Evolutionary conservation across 1,140 invertebrate species (phyloP).

Genomic region (Papilio glaucus): DNA sequence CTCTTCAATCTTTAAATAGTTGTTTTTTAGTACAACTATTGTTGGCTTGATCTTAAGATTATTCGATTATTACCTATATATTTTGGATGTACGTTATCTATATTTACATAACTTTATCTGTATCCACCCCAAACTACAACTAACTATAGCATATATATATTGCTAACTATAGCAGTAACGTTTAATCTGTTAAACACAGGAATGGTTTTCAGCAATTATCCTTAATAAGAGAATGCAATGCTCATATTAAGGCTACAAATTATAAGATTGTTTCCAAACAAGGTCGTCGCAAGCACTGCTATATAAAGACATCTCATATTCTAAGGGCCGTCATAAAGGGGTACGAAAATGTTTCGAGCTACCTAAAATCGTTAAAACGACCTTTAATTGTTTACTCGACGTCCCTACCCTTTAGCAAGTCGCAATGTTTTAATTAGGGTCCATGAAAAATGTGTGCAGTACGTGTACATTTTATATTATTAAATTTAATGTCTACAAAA

Average conservation of each 20-base stretch:
- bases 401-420: conserved; percentile 18
- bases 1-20: too few species aligned
- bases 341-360: conserved; percentile 9
- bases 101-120: too few species aligned
- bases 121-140: too few species aligned
- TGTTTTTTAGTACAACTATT: too few species aligned
- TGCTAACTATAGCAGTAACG: too few species aligned
- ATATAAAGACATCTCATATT: conserved; percentile 38
- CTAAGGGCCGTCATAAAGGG: conserved; percentile 32
- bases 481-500: too few species aligned
- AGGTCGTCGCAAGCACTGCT: not conserved
- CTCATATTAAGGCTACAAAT: not conserved
- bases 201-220: not conserved
- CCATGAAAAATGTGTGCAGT: not conserved
- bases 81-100: too few species aligned
- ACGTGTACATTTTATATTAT: not conserved
- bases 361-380: conserved; percentile 36
- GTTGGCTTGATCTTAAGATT: too few species aligned
- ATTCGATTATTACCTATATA: too few species aligned
- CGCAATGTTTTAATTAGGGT: conserved; percentile 21
- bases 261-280: conserved; percentile 9
- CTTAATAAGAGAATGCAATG: not conserved
- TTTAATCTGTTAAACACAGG: too few species aligned
- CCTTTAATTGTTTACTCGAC: conserved; percentile 30
- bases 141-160: too few species aligned